Evolutionary conservation across 2,113 vertebrate genomes (phyloP).

Genomic region (Cynopterus brachyotis): DNA sequence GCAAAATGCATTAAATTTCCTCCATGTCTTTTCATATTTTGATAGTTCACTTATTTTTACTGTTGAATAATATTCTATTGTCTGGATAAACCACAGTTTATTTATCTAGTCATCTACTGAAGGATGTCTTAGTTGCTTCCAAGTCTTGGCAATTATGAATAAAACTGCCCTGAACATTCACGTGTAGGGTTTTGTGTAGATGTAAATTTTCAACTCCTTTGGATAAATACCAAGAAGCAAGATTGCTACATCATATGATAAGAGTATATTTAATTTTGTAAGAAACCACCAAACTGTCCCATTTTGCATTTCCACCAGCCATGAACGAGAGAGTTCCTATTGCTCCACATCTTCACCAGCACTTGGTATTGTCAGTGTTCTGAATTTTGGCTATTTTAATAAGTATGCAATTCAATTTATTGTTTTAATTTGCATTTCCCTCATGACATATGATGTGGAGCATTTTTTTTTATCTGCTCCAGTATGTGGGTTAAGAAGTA

Average conservation of each 20-base stretch:
- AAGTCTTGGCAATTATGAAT: neutral
- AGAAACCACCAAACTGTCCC: neutral
- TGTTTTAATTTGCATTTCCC: neutral
- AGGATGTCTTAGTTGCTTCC: neutral
- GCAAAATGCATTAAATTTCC: neutral
- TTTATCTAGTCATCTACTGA: neutral
- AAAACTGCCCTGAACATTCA: neutral
- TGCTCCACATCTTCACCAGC: neutral
- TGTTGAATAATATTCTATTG: neutral
- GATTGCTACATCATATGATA: neutral
- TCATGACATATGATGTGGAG: neutral
- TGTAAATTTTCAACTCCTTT: neutral
- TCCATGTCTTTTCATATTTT: neutral
- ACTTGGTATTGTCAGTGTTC: neutral
- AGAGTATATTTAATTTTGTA: conserved; percentile 2
- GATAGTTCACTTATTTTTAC: neutral
- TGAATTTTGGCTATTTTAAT: neutral
- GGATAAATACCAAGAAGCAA: neutral
- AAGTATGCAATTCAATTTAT: neutral
- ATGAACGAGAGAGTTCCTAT: neutral
- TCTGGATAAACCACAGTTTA: neutral
- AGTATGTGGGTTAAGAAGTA: neutral
- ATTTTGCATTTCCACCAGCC: neutral
- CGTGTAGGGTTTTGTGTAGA: neutral
- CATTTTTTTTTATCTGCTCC: neutral